Percentiles rank a stretch among this genome's conserved stretches.
Evolutionary conservation across 1,140 invertebrate species (phyloP).

Genomic region (Anastatus disparis): DNA sequence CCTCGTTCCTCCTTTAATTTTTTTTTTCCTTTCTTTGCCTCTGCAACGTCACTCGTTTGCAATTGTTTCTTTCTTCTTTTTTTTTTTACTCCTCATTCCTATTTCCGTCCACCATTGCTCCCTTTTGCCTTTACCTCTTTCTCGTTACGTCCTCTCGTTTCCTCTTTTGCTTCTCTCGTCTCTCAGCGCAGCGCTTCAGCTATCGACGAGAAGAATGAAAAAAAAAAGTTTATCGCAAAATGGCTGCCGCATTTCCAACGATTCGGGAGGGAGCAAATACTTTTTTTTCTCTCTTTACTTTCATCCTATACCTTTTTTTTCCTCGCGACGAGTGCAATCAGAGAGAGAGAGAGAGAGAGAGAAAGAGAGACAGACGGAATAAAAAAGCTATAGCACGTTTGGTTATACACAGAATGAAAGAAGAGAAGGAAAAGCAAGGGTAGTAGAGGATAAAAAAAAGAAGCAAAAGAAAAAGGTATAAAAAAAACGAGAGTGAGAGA

Average conservation of each 20-base stretch:
- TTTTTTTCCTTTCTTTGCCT: not conserved
- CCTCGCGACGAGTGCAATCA: not conserved
- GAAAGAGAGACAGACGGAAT: not conserved
- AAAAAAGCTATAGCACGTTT: no score
- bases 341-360: not conserved
- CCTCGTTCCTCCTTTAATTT: conserved; percentile 22
- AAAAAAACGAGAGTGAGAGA: no score
- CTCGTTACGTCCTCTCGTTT: not conserved
- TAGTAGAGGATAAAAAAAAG: not conserved
- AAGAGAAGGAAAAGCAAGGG: not conserved
- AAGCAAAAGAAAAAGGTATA: not conserved
- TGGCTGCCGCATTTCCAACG: conserved; percentile 67
- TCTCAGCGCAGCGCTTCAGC: no score
- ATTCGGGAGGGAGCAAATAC: conserved; percentile 63
- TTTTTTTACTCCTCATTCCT: not conserved
- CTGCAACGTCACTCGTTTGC: not conserved
- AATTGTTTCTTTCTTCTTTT: no score
- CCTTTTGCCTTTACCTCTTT: not conserved
- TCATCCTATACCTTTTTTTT: not conserved
- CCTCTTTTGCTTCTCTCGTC: conserved; percentile 9
- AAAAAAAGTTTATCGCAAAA: conserved; percentile 69
- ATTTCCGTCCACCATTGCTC: not conserved
- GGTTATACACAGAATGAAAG: no score
- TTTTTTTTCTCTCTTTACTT: conserved; percentile 55
- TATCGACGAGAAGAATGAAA: conserved; percentile 44